Evolutionary conservation across 2,888 invertebrate species (phyloP).

Genomic region (Ornithoptera alexandrae): DNA sequence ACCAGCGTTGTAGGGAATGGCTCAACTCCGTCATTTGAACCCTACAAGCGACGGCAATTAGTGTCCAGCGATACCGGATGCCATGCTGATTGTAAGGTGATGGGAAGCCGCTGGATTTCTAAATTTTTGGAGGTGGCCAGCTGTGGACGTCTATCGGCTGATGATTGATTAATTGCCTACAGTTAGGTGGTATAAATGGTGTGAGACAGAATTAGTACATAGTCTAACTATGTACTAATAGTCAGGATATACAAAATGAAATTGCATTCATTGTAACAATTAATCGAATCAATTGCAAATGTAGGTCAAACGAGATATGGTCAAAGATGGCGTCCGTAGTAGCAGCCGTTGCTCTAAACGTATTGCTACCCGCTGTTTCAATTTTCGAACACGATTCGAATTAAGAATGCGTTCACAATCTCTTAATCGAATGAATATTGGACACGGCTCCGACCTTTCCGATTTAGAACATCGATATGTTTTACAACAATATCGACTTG

Average conservation of each 20-base stretch:
- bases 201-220: neutral
- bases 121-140: too few relatives aligned
- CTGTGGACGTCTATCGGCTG: too few relatives aligned
- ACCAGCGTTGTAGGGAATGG: too few relatives aligned
- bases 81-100: too few relatives aligned
- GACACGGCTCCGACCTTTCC: constrained; percentile 65
- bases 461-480: constrained; percentile 18
- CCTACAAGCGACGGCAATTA: too few relatives aligned
- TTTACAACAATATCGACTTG: constrained; percentile 6
- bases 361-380: constrained; percentile 73
- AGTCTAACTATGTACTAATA: neutral
- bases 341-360: constrained; percentile 44
- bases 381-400: constrained; percentile 71
- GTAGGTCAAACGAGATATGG: constrained; percentile 57
- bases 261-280: constrained; percentile 11
- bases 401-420: constrained; percentile 63
- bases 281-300: constrained; percentile 40
- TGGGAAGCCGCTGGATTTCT: too few relatives aligned
- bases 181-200: too few relatives aligned
- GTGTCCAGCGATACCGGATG: too few relatives aligned
- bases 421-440: constrained; percentile 54
- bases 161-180: too few relatives aligned
- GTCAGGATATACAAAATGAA: neutral
- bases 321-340: constrained; percentile 53
- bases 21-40: too few relatives aligned